Evolutionary conservation across 2,888 invertebrate species (phyloP), one percentile per base, ranked within the genome.

Genomic region (Poecilus cupreus): DNA sequence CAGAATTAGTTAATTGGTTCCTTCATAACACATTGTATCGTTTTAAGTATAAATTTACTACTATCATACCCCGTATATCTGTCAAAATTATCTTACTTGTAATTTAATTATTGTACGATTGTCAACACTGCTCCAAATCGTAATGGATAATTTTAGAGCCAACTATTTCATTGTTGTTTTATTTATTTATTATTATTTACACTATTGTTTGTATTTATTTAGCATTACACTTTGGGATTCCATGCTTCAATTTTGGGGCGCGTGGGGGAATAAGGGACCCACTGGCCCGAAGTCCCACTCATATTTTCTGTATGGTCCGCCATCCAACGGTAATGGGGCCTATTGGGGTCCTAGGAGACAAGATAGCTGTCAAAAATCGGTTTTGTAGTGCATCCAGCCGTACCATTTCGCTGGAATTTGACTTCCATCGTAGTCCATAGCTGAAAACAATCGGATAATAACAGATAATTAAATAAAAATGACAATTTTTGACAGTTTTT

Each of bases 381-480:
- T 93, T 89, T 98, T 98, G 90, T 99, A 97, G 89, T 98, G 98
- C 87, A 99, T 91, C 99, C 99, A 99, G 13, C 98, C 96, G 86
- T 90, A 98, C 99, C 99, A 99, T 88, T 99, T 98, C 24, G 98
- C 93, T 0, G 98, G 95, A 6, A 99, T 94, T 93, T 98, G 96
- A 82, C 96, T 93, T 0, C 91, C 95, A 89, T 96, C 96, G 90
- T 94, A 89, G 39, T 89, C 88, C 82, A 87, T 75, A 64, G 87
- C 89, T 89, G 81, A 72, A 86, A 84, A 39, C n/a, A n/a, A n/a
- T n/a, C n/a, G n/a, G n/a, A n/a, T n/a, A n/a, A n/a, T n/a, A n/a
- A n/a, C n/a, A n/a, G n/a, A n/a, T n/a, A n/a, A n/a, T n/a, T n/a
- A n/a, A n/a, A n/a, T n/a, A n/a, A n/a, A n/a, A n/a, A 8, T 2